A percentile compares a stretch with the other conserved stretches of the same genome.
Evolutionary conservation across 2,797 vertebrate species (phyloP).

Genomic region (Psittacula echo): DNA sequence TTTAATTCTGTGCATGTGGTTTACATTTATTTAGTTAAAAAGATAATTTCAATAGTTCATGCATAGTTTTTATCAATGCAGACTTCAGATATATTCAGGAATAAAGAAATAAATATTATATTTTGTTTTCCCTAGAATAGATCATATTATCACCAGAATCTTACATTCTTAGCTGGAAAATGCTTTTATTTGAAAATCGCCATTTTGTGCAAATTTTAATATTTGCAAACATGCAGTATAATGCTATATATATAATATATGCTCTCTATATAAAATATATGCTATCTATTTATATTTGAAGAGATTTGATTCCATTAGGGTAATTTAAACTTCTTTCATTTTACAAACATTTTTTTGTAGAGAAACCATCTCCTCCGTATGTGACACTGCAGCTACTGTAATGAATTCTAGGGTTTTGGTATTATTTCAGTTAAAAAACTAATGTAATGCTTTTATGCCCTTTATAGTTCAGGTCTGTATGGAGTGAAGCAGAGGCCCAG

Average conservation of each 20-base stretch:
- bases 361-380: background rate
- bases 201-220: background rate
- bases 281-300: background rate
- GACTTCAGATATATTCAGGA: background rate
- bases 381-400: background rate
- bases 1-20: background rate
- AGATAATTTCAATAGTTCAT: background rate
- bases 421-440: background rate
- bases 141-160: background rate
- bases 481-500: background rate
- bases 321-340: background rate
- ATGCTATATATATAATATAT: background rate
- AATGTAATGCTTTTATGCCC: background rate
- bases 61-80: background rate
- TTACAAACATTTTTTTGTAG: background rate
- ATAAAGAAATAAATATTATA: background rate
- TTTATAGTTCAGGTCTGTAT: background rate
- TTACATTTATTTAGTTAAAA: background rate
- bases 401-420: background rate
- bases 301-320: background rate
- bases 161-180: background rate
- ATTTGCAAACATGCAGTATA: background rate
- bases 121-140: background rate
- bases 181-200: background rate
- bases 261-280: background rate